A percentile compares a stretch with the other conserved stretches of the same genome.
These are phyloP conservation scores for Eupithecia pulchellata DNA, from an alignment of 2,888 invertebrate species.

Conservation along the genomic window DNA sequence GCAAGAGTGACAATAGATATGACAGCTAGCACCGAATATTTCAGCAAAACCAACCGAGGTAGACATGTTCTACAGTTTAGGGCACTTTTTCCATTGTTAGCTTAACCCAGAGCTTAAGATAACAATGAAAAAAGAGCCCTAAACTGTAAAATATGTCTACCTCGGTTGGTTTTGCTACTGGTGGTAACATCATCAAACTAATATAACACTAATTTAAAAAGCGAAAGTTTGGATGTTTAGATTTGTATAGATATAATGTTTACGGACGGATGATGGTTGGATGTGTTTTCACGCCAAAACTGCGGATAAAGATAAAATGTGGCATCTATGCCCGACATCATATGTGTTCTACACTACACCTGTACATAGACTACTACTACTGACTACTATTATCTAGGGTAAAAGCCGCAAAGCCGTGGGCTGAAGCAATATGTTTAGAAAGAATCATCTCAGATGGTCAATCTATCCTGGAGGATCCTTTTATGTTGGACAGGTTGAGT, in stretches of 20 bases:
- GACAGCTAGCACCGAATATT: too few relatives aligned
- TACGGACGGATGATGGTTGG: background rate
- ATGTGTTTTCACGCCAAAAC: background rate
- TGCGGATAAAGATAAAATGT: background rate
- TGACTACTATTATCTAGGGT: too few relatives aligned
- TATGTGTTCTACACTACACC: background rate
- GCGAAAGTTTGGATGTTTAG: background rate
- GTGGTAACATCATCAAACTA: background rate
- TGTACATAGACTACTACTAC: too few relatives aligned
- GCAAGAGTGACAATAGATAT: too few relatives aligned
- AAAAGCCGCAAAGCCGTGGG: background rate
- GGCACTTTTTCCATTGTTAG: too few relatives aligned
- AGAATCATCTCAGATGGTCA: background rate
- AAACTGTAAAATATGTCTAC: background rate
- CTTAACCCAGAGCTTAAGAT: background rate
- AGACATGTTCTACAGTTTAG: too few relatives aligned
- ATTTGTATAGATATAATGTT: too few relatives aligned
- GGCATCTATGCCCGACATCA: too few relatives aligned
- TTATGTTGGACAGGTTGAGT: conserved; percentile 40
- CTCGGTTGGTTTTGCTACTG: background rate
- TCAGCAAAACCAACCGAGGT: too few relatives aligned
- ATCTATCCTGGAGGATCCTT: background rate
- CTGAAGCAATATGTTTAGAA: background rate
- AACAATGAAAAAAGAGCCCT: background rate
- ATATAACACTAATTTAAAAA: background rate